phyloP scores from a whole-genome alignment of 1,140 invertebrate species.

The Calephelis virginiensis region DNA sequence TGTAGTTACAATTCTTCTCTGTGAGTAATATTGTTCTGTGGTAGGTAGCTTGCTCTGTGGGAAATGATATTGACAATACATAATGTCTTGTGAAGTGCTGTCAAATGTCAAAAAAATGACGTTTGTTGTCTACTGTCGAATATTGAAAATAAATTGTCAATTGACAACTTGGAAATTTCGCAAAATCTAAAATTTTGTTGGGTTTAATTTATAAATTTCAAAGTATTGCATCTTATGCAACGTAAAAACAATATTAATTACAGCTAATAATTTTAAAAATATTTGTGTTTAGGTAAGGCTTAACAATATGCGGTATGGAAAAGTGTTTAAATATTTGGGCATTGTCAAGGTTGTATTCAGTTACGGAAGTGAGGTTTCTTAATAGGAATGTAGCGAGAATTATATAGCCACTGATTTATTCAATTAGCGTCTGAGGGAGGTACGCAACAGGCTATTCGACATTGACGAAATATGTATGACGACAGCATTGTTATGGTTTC shows the following conservation, averaged over 20 bases:
- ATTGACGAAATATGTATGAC: constrained; percentile 3
- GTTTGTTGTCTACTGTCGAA: too few relatives aligned
- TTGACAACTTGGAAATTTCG: constrained; percentile 1
- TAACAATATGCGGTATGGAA: constrained; percentile 16
- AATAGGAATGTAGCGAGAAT: constrained; percentile 49
- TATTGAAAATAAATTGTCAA: constrained; percentile 6
- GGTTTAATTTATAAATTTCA: constrained; percentile 3
- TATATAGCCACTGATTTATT: constrained; percentile 57
- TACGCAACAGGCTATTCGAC: constrained; percentile 2
- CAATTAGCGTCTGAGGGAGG: constrained; percentile 52
- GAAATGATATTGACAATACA: too few relatives aligned
- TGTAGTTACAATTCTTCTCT: too few relatives aligned
- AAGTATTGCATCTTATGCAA: background rate
- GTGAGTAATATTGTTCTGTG: too few relatives aligned
- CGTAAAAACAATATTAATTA: background rate
- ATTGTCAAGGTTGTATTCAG: constrained; percentile 60
- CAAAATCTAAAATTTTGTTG: background rate
- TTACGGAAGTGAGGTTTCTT: constrained; percentile 40
- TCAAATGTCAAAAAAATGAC: background rate
- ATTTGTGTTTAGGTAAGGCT: constrained; percentile 1
- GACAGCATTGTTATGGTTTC: background rate
- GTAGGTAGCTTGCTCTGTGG: too few relatives aligned
- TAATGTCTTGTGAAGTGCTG: background rate
- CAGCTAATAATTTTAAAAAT: background rate
- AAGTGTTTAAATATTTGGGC: constrained; percentile 37